Evolutionary conservation across 2,888 invertebrate genomes (phyloP).

Genomic region (Nomada fabriciana): DNA sequence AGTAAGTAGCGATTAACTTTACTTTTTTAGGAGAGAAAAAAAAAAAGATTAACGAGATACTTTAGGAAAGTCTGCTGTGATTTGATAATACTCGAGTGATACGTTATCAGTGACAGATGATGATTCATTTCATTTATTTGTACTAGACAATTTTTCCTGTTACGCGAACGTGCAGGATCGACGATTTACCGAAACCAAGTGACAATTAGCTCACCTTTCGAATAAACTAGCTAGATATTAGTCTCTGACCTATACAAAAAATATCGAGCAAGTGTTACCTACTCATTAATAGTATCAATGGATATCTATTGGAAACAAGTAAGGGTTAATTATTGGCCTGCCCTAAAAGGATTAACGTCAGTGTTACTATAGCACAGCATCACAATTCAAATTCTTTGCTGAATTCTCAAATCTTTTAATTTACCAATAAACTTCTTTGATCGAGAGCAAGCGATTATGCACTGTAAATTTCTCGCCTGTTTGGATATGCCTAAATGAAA

Average conservation of each 20-base stretch:
- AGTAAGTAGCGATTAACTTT: constrained; percentile 4
- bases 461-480: not conserved
- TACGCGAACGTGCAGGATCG: not conserved
- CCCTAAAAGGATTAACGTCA: no score
- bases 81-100: constrained; percentile 32
- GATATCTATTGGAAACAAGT: no score
- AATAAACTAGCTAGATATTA: not conserved
- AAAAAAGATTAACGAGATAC: not conserved
- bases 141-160: not conserved
- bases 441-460: not conserved
- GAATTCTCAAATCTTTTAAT: not conserved
- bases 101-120: not conserved
- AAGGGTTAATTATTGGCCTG: no score
- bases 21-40: constrained; percentile 2
- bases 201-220: not conserved
- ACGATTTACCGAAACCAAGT: not conserved
- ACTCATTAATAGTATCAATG: no score
- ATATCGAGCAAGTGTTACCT: no score
- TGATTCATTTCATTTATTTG: not conserved
- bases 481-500: no score
- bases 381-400: not conserved
- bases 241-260: no score
- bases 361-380: not conserved
- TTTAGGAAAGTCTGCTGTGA: constrained; percentile 35
- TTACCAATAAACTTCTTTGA: not conserved